phyloP scores from a whole-genome alignment of 1,140 invertebrate species.

The Myzus persicae region DNA sequence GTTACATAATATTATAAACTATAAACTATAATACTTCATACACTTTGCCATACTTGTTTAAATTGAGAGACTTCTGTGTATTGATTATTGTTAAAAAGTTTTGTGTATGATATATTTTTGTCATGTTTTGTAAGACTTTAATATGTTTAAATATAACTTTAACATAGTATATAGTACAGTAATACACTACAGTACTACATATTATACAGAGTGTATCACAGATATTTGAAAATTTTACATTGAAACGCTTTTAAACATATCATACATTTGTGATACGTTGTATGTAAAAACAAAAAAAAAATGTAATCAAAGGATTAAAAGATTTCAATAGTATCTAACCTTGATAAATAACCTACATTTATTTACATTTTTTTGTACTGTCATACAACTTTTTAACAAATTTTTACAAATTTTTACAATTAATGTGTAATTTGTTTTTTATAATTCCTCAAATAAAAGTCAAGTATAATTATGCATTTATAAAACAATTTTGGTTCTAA shows the following conservation, averaged over 20 bases:
- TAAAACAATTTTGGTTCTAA: neutral
- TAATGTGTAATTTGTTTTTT: neutral
- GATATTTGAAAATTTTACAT: neutral
- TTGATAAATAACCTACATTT: neutral
- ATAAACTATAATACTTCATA: neutral
- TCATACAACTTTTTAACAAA: neutral
- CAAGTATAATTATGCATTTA: neutral
- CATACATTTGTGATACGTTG: neutral
- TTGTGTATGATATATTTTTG: neutral
- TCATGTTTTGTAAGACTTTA: neutral
- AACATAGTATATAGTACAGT: neutral
- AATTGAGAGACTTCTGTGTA: neutral
- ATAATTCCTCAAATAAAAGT: neutral
- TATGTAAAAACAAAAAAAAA: neutral
- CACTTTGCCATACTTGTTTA: slow-evolving; percentile 10
- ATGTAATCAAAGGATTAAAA: neutral
- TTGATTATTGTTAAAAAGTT: neutral
- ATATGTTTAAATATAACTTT: neutral
- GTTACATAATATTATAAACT: slow-evolving; percentile 5
- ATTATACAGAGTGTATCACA: neutral
- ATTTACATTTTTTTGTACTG: neutral
- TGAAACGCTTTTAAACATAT: neutral
- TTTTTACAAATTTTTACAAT: neutral
- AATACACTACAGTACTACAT: neutral
- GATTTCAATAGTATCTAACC: neutral